Evolutionary conservation across 2,797 vertebrate species (phyloP).

Genomic region (Anguilla obscura): DNA sequence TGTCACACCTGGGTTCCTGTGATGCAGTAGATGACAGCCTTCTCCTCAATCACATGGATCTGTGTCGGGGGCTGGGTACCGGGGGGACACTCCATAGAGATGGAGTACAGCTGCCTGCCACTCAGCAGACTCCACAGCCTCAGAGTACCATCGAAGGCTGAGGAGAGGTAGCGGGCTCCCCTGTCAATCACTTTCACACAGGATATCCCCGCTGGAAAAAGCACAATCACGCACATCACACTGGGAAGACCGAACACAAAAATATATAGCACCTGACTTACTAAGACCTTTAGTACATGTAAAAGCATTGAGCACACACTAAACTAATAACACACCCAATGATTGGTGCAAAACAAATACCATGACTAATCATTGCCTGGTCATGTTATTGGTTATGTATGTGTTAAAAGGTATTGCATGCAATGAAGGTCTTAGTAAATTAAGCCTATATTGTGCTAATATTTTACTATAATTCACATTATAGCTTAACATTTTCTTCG

Average conservation of each 20-base stretch:
- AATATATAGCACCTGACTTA: not conserved
- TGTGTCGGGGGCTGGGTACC: conserved; percentile 50
- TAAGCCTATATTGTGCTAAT: not conserved
- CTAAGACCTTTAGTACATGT: no score
- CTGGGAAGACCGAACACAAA: not conserved
- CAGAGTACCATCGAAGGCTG: conserved; percentile 72
- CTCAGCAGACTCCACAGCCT: conserved; percentile 69
- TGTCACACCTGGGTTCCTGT: conserved; percentile 67
- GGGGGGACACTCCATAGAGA: conserved; percentile 54
- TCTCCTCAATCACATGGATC: conserved; percentile 62
- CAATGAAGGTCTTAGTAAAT: not conserved
- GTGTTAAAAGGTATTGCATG: not conserved
- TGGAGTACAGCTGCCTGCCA: conserved; percentile 66
- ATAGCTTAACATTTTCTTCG: not conserved
- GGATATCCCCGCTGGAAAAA: conserved; percentile 66
- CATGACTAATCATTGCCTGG: not conserved
- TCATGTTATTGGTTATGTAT: not conserved
- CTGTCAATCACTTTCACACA: conserved; percentile 59
- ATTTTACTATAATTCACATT: not conserved
- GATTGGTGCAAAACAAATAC: not conserved
- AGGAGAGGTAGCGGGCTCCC: conserved; percentile 67
- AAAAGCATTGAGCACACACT: no score
- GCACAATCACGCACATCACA: conserved; percentile 20
- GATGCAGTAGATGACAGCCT: conserved; percentile 61
- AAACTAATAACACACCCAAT: not conserved